These are phyloP conservation scores for Prunella himalayana DNA, from an alignment of 2,113 vertebrate species.

Conservation along the genomic window DNA sequence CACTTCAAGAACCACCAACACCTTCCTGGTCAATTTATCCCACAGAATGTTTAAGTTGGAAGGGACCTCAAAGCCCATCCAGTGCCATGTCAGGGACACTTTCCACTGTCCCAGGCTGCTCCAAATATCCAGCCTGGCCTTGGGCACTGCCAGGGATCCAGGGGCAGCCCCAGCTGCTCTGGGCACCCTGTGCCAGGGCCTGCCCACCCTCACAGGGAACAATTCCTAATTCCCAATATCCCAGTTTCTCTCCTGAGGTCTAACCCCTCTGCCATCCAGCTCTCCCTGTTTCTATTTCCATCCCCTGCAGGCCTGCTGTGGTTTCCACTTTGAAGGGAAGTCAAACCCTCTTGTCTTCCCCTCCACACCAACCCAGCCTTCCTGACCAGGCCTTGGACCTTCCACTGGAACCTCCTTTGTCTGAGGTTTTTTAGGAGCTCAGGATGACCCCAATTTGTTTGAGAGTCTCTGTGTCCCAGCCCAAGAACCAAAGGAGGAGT, in stretches of 20 bases:
- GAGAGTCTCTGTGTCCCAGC: no score
- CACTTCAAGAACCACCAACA: not conserved
- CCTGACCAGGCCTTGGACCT: not conserved
- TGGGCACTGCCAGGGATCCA: not conserved
- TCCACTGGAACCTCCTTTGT: not conserved
- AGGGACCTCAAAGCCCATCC: not conserved
- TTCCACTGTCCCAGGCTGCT: not conserved
- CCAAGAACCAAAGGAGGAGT: no score
- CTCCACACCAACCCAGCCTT: not conserved
- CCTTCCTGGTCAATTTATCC: not conserved
- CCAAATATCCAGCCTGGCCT: not conserved
- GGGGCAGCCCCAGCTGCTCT: not conserved
- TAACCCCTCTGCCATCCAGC: not conserved
- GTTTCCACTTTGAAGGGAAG: not conserved
- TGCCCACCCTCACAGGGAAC: not conserved
- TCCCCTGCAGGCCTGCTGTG: not conserved
- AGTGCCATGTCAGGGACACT: not conserved
- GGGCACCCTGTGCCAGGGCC: not conserved
- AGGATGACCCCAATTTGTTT: no score
- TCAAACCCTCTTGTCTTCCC: not conserved
- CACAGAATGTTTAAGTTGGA: not conserved
- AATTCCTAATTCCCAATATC: accelerated
- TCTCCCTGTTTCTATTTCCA: not conserved
- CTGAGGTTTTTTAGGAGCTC: no score
- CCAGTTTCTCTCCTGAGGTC: not conserved